Evolutionary conservation across 2,888 invertebrate genomes (phyloP), one percentile per base, ranked within the genome.

Genomic region (Brachyopa scutellaris): DNA sequence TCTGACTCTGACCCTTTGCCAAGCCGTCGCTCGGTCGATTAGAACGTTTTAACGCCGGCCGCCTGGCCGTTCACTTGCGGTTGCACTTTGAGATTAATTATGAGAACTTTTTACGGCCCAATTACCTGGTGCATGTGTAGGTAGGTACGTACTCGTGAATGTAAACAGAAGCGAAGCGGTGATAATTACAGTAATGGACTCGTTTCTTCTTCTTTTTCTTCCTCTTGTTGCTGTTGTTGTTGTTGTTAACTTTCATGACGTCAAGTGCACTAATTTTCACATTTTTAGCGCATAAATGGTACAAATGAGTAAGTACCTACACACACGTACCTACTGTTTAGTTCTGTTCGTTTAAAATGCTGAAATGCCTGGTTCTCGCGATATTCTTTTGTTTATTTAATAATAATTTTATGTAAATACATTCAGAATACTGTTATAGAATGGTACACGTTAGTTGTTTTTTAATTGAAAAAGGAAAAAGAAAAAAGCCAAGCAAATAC

Each of bases 91-190:
- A 11, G 51, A 23, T 62, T 49, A 66, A 77, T 76, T 69, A 62
- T 69, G 77, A 57, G 69, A 69, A 57, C 17, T 55, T 62, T 49
- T 55, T 53, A 55, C 55, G 55, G 40, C 19, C 77, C 38, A 57
- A 62, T 62, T 76, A 69, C n/a, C n/a, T n/a, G n/a, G n/a, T n/a
- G n/a, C n/a, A n/a, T n/a, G n/a, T n/a, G n/a, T n/a, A n/a, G n/a
- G n/a, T n/a, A n/a, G n/a, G n/a, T n/a, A n/a, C n/a, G n/a, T n/a
- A n/a, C n/a, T n/a, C n/a, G n/a, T n/a, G n/a, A n/a, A n/a, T n/a
- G 26, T 31, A 45, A 23, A 15, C 5, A 29, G 29, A 40, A 66
- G 21, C 26, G 26, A 13, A 31, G 70, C 70, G n/a, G 19, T 47
- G 1, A 33, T 66, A 49, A 66, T 55, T 55, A 73, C 36, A 31